These are phyloP conservation scores for Kryptolebias ocellatus DNA, from an alignment of 2,797 vertebrate genomes.

Conservation along the genomic window DNA sequence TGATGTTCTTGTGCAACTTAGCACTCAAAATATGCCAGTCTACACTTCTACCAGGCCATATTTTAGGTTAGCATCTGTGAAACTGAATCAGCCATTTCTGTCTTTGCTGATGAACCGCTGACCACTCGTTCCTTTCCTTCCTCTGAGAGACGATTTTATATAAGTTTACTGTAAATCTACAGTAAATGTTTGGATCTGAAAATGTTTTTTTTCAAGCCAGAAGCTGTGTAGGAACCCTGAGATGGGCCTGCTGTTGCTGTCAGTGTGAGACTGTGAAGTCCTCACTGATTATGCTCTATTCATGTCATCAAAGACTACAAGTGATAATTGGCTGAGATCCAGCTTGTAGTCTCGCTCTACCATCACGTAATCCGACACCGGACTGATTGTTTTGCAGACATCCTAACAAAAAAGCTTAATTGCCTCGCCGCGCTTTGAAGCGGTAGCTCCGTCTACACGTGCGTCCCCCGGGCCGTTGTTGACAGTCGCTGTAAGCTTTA, in stretches of 20 bases:
- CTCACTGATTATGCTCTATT: background rate
- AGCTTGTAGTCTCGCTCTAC: background rate
- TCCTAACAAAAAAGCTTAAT: background rate
- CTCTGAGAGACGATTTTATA: too few species aligned
- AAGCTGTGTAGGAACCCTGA: background rate
- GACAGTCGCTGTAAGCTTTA: background rate
- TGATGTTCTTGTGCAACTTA: too few species aligned
- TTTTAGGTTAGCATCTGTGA: too few species aligned
- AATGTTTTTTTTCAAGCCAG: background rate
- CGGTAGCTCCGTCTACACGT: conserved; percentile 8
- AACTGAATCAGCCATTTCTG: too few species aligned
- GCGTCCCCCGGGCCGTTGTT: conserved; percentile 1
- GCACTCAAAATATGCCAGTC: too few species aligned
- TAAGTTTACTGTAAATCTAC: too few species aligned
- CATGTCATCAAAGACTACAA: conserved; percentile 2
- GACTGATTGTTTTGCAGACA: conserved; percentile 14
- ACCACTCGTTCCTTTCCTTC: too few species aligned
- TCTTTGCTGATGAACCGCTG: too few species aligned
- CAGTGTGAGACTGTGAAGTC: background rate
- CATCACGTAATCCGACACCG: background rate
- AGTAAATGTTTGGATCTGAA: too few species aligned
- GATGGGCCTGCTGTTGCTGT: background rate
- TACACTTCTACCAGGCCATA: too few species aligned
- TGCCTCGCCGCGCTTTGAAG: background rate
- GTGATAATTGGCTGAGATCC: conserved; percentile 14